Percentiles rank a stretch among this genome's conserved stretches.
Evolutionary conservation across 2,888 invertebrate genomes (phyloP).

Genomic region (Ethmia dodecea): DNA sequence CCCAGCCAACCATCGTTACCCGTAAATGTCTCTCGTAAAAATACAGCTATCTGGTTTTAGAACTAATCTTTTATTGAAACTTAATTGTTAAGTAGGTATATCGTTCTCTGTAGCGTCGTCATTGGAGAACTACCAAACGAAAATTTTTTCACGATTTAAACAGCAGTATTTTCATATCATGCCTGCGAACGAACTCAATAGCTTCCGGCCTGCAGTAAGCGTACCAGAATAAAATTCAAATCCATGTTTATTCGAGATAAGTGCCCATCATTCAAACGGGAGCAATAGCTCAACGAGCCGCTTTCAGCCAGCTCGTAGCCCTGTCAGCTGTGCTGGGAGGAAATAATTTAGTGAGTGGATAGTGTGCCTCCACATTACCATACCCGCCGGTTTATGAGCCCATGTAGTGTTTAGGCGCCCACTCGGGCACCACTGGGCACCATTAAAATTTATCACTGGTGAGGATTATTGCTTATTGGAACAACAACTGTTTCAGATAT

Average conservation of each 20-base stretch:
- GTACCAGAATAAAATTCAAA: not conserved
- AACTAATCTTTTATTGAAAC: too few species aligned
- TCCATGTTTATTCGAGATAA: not conserved
- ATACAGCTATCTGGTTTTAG: too few species aligned
- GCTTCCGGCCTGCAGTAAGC: not conserved
- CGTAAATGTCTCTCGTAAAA: too few species aligned
- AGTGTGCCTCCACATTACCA: slow-evolving; percentile 60
- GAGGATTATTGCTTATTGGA: slow-evolving; percentile 67
- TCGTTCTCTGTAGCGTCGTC: too few species aligned
- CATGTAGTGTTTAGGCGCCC: slow-evolving; percentile 73
- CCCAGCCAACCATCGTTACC: too few species aligned
- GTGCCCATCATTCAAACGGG: not conserved
- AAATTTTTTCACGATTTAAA: too few species aligned
- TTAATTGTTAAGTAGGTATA: too few species aligned
- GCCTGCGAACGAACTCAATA: not conserved
- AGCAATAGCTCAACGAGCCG: slow-evolving; percentile 4
- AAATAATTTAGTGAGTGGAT: slow-evolving; percentile 50
- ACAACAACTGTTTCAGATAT: slow-evolving; percentile 57
- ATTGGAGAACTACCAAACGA: too few species aligned
- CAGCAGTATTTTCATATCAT: too few species aligned
- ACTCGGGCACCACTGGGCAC: slow-evolving; percentile 54
- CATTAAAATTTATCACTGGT: slow-evolving; percentile 68
- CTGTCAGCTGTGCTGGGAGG: slow-evolving; percentile 42
- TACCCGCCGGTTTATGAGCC: slow-evolving; percentile 69
- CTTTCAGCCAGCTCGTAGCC: slow-evolving; percentile 44